phyloP scores from a whole-genome alignment of 1,140 invertebrate genomes.

The Coptotermes formosanus region DNA sequence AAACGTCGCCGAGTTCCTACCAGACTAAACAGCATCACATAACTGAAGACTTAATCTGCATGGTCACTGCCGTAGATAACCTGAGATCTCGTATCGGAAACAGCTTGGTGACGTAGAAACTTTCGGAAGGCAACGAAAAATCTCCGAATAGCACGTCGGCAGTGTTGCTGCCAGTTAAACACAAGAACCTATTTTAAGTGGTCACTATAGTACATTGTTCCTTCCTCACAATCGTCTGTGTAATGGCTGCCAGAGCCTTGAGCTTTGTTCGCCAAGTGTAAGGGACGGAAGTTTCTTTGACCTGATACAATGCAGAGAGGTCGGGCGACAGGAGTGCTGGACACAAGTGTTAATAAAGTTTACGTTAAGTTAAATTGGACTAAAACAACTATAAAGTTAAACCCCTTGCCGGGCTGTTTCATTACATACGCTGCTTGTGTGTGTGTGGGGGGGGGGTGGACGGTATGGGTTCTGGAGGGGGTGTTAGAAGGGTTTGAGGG shows the following conservation, averaged over 20 bases:
- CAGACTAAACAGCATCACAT: no score
- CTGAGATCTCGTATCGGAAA: no score
- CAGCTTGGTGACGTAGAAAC: no score
- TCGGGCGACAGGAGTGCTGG: background rate
- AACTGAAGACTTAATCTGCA: no score
- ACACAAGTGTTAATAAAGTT: constrained; percentile 30
- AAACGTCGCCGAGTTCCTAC: no score
- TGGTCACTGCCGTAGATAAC: no score
- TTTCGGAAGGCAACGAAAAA: no score
- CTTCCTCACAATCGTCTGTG: background rate
- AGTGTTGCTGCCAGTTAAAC: no score
- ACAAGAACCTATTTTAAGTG: constrained; percentile 1
- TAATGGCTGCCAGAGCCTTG: background rate
- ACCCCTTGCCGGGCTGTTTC: constrained; percentile 24
- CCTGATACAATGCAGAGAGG: background rate
- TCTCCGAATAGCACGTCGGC: no score
- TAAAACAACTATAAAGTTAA: constrained; percentile 29
- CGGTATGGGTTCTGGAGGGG: background rate
- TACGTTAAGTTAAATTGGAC: constrained; percentile 30
- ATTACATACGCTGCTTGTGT: background rate
- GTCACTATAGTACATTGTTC: background rate
- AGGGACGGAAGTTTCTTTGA: background rate
- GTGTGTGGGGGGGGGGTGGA: no score
- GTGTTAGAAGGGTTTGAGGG: background rate
- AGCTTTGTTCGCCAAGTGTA: background rate